Base-by-base conservation (phyloP, 1,140 invertebrate genomes). In the Lasioglossum baleicum region DNA sequence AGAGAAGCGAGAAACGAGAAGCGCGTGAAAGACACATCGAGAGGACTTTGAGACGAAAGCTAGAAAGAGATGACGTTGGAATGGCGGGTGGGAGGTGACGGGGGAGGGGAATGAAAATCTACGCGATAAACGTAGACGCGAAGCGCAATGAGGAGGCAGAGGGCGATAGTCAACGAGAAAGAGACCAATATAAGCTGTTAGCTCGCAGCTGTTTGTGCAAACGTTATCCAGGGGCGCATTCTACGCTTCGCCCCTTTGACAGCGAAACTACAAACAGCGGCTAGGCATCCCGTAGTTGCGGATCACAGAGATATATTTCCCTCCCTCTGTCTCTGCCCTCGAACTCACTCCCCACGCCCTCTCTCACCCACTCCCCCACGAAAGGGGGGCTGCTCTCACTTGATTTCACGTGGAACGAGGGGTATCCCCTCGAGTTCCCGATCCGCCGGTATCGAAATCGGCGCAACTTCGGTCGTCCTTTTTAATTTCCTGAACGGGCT, bases 171-270 rank as follows among this genome's bases (percentile, higher is more conserved):
- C 77, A 60, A 63, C 58, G 44, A 70, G 70, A 81, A 82, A 63
- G 80, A 77, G 80, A 78, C 70, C 83, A 85, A 85, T 85, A 85
- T 85, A 84, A 85, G 83, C 83, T 78, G 83, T 81, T 85, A 82
- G 83, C 83, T 85, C 63, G 83, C 83, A 84, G 83, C 83, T 85
- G 83, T 85, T 85, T 85, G 83, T 73, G 70, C 79, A 85, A 85
- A 85, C 83, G 80, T 84, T 84, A 75, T 83, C 83, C 83, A 81
- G 60, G 61, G 78, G 63, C 72, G 61, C 82, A 74, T 84, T 64
- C 72, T 82, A 67, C 79, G 83, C 78, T 80, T 80, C 65, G 64
- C 35, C 65, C 83, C 83, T 85, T 84, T 85, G 83, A 85, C 83
- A 85, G 70, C 79, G 66, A 48, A 63, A 77, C 70, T 85, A 82